These are phyloP conservation scores for Hemitrygon akajei DNA, from an alignment of 2,797 vertebrate genomes.

Conservation along the genomic window DNA sequence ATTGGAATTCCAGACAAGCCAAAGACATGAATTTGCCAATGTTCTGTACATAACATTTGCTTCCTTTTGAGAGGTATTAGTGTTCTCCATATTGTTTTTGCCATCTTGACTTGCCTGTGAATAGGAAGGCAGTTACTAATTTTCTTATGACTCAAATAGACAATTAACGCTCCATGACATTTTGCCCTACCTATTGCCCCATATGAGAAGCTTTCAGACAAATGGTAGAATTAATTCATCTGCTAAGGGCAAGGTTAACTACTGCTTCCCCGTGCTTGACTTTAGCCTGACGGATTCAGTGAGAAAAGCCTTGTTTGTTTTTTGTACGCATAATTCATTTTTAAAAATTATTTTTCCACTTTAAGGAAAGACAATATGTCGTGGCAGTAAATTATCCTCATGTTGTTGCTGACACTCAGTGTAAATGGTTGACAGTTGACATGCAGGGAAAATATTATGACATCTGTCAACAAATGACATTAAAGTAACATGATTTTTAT, in stretches of 20 bases:
- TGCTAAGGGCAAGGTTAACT: constrained; percentile 3
- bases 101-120: not conserved
- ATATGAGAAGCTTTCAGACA: constrained; percentile 4
- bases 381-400: constrained; percentile 19
- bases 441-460: constrained; percentile 25
- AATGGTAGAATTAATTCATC: constrained; percentile 14
- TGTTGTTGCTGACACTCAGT: constrained; percentile 34
- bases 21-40: not conserved
- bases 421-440: constrained; percentile 26
- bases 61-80: not conserved
- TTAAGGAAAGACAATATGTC: constrained; percentile 28
- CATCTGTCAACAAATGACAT: constrained; percentile 33
- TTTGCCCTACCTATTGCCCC: not conserved
- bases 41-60: not conserved
- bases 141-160: not conserved
- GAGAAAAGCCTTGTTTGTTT: not conserved
- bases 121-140: constrained; percentile 11
- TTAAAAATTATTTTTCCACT: constrained; percentile 7
- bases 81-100: constrained; percentile 6
- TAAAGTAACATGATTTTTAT: constrained; percentile 10
- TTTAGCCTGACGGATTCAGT: not conserved
- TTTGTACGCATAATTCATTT: not conserved
- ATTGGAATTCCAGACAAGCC: not conserved
- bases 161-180: not conserved
- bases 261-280: not conserved